Evolutionary conservation across 2,797 vertebrate species (phyloP).

Genomic region (Tenualosa thibaudeaui): DNA sequence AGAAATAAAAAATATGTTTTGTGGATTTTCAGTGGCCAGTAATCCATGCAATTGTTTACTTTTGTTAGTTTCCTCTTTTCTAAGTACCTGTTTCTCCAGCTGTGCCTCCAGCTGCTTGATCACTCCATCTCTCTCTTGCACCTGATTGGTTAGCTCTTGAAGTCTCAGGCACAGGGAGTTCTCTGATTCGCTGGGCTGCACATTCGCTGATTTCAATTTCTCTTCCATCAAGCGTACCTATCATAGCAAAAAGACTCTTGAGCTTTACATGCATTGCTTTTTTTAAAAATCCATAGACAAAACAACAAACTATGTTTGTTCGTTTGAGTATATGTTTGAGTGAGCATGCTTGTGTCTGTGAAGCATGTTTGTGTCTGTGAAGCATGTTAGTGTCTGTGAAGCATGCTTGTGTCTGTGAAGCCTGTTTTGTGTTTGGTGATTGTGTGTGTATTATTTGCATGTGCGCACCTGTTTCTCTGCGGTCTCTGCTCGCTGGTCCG

Average conservation of each 20-base stretch:
- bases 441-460: not conserved
- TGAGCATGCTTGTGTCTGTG: not conserved
- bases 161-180: constrained; percentile 80
- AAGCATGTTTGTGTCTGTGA: not conserved
- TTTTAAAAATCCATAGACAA: not conserved
- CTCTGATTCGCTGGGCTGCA: constrained; percentile 80
- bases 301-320: constrained; percentile 7
- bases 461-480: constrained; percentile 88
- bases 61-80: constrained; percentile 44
- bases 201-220: constrained; percentile 82
- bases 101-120: constrained; percentile 84
- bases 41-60: constrained; percentile 46
- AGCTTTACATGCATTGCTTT: not conserved
- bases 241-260: not conserved
- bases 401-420: not conserved
- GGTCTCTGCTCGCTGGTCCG: constrained; percentile 86
- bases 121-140: constrained; percentile 80
- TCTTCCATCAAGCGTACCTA: constrained; percentile 91
- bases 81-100: constrained; percentile 87
- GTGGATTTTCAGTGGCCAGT: not conserved
- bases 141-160: constrained; percentile 79
- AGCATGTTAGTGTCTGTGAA: not conserved
- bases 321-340: constrained; percentile 50
- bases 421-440: too few relatives aligned
- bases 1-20: not conserved